Evolutionary conservation across 2,797 vertebrate genomes (phyloP), one percentile per base, ranked within the genome.

Genomic region (Sylvilagus floridanus): DNA sequence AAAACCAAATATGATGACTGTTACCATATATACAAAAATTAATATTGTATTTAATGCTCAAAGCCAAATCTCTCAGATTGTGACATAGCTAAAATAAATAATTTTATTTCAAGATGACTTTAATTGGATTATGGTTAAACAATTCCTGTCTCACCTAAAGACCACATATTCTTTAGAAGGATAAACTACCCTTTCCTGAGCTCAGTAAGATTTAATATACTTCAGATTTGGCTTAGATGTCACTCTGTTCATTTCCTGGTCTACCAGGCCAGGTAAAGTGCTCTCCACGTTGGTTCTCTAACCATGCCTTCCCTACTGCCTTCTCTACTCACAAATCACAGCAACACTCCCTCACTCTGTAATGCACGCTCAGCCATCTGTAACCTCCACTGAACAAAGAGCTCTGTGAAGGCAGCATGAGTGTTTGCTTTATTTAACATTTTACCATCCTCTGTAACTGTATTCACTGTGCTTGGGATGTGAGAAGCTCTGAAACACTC

Each of bases 1-100:
- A 98, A 97, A 97, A 97, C 76, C 93, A 97, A 98, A 97, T 81
- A 97, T 96, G 97, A 98, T 98, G 91, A 98, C 97, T 97, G 96
- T 71, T 96, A 73, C 84, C 84, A 96, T 95, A 98, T 96, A 98
- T 75, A 97, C 89, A 98, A 97, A 98, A 98, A 97, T 97, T 97
- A 97, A 98, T 97, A 92, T 97, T 96, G 78, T 66, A 97, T 96
- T 97, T 95, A 87, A 97, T 95, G 95, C 91, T 95, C 96, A 91
- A 24, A 97, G 90, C 92, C 94, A 96, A 98, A 97, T 96, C 96
- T 97, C 95, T 97, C 94, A 96, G 95, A 71, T 96, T 95, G 75
- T 83, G 87, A 97, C 96, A 96, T 12, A 57, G 86, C 84, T 97
- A 69, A 93, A 97, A 97, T 87, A 77, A 81, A 96, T 50, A 81